Evolutionary conservation across 2,888 invertebrate species (phyloP), one percentile per base, ranked within the genome.

Genomic region (Trachelus iudaicus): DNA sequence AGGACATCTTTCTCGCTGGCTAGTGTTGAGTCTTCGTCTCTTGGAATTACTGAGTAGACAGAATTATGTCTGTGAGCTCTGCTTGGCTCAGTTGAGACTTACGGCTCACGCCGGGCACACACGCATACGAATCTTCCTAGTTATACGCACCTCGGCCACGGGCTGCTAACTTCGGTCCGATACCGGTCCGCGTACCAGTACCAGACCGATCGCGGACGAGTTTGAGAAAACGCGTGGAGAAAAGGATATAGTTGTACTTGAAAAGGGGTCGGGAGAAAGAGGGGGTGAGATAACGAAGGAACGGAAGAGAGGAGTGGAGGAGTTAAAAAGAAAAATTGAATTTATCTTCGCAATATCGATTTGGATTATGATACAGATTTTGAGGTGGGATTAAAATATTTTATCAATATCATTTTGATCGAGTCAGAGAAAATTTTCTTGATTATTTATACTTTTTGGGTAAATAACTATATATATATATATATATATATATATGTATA

Each of bases 11-110:
- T 33, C 69, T 76, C 68, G 37, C 73, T 75, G 15, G 74, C 74
- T 34, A 74, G 75, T 71, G 76, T 56, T 56, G 34, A 69, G 76
- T 33, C 75, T 76, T 69, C 68, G 76, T 79, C 76, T 86, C 87
- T 88, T 88, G 89, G 90, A 90, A 90, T 91, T 89, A 91, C 90
- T 88, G 90, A 90, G 90, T 90, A 90, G 91, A 90, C 90, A 88
- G 90, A 91, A 91, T 91, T 90, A 91, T 90, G 90, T 88, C 88
- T 87, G 89, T 88, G 88, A 88, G 90, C 88, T 86, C 88, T 85
- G 87, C 87, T 84, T 87, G 86, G 86, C 89, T 91, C 90, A 91
- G 91, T 91, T 90, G 90, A 90, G 89, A 90, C 88, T 87, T 89
- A 90, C 89, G 87, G 87, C 90, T 91, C 90, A 89, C 87, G 85